Percentiles rank a stretch among this genome's conserved stretches.
Conservation (phyloP, 2,113 vertebrate genomes). For the Oncorhynchus nerka region DNA sequence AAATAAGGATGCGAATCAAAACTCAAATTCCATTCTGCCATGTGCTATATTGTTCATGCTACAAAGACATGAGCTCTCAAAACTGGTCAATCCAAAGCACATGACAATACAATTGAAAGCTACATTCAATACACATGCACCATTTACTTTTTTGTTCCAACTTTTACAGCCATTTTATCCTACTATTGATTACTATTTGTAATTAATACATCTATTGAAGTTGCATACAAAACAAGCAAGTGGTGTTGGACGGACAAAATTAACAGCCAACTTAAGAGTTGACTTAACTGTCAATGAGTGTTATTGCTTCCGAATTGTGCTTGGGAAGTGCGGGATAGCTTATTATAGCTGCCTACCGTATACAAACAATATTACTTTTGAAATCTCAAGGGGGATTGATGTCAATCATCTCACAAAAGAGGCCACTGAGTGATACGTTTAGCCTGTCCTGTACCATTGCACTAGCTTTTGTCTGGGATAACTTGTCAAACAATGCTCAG, state of each 20-base stretch:
- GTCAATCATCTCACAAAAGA: constrained; percentile 33
- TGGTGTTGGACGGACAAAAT: constrained; percentile 56
- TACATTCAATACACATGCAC: constrained; percentile 73
- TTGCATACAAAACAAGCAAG: constrained; percentile 47
- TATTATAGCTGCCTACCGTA: constrained; percentile 61
- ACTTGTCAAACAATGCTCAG: constrained; percentile 29
- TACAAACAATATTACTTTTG: constrained; percentile 22
- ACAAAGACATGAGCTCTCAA: constrained; percentile 43
- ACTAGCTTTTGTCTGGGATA: constrained; percentile 28
- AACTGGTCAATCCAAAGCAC: constrained; percentile 61
- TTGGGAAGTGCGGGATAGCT: constrained; percentile 63
- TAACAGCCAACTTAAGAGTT: constrained; percentile 29
- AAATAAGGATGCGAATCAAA: constrained; percentile 50
- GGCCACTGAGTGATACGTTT: constrained; percentile 20
- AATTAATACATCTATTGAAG: constrained; percentile 42
- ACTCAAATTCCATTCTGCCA: constrained; percentile 34
- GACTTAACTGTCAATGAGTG: constrained; percentile 36
- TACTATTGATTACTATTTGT: constrained; percentile 29
- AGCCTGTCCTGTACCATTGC: constrained; percentile 35
- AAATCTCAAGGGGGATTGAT: constrained; percentile 34
- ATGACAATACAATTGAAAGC: constrained; percentile 58
- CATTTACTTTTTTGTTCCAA: constrained; percentile 51
- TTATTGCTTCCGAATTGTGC: constrained; percentile 73
- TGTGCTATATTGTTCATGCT: constrained; percentile 55
- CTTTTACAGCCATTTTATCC: constrained; percentile 53